These are phyloP conservation scores for Drosophila paracracens DNA, from an alignment of 2,888 invertebrate species.

Conservation along the genomic window DNA sequence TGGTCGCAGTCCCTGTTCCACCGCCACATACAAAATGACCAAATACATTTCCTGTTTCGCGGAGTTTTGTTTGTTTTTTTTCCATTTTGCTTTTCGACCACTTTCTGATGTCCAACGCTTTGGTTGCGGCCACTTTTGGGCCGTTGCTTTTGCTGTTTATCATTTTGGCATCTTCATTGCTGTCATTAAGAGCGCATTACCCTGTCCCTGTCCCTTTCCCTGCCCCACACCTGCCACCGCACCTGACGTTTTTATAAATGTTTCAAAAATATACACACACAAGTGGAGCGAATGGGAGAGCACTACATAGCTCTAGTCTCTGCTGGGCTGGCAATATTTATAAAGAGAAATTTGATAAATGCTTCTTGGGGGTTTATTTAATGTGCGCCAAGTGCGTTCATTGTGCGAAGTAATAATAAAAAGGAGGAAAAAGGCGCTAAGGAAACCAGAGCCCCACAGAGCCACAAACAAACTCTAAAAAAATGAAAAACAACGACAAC, in stretches of 20 bases:
- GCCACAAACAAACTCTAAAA: constrained; percentile 20
- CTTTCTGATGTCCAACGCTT: constrained; percentile 38
- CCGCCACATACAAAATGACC: constrained; percentile 54
- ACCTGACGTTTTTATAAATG: constrained; percentile 78
- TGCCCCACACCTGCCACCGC: constrained; percentile 36
- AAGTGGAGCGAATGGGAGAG: constrained; percentile 3
- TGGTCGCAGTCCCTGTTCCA: neutral
- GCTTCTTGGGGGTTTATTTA: constrained; percentile 79
- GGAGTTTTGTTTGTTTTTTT: constrained; percentile 56
- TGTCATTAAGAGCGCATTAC: constrained; percentile 79
- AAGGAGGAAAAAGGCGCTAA: constrained; percentile 27
- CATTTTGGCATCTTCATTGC: constrained; percentile 82
- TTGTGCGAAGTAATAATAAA: constrained; percentile 73
- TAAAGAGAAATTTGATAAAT: constrained; percentile 77
- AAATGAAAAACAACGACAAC: constrained; percentile 1
- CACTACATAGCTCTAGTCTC: constrained; percentile 29
- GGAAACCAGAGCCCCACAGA: constrained; percentile 20
- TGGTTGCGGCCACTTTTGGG: constrained; percentile 55
- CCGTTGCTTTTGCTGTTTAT: constrained; percentile 72
- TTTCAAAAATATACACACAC: constrained; percentile 63
- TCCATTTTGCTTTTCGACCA: constrained; percentile 40
- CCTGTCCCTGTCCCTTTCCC: constrained; percentile 6
- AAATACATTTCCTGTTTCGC: constrained; percentile 66
- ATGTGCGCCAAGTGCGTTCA: constrained; percentile 78
- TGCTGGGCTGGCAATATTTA: constrained; percentile 51